Evolutionary conservation across 2,888 invertebrate species (phyloP), one percentile per base, ranked within the genome.

Genomic region (Coelogynopora nodosa): DNA sequence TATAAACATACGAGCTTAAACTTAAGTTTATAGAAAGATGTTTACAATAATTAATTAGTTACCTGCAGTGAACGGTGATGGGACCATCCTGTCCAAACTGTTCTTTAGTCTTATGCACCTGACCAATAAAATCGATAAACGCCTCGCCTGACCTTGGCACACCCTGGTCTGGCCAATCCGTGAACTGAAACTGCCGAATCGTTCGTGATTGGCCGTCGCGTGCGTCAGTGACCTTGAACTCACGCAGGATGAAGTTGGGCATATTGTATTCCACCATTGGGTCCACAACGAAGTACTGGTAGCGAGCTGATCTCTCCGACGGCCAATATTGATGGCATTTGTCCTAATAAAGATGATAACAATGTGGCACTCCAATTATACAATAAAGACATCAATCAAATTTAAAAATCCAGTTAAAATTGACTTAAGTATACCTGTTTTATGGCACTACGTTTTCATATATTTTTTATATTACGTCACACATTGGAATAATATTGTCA

Each of bases 261-360:
- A 99, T 98, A 92, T 98, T 98, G 93, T 99, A 99, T 92, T 99
- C 99, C 1, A 98, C 97, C 90, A 98, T 98, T 13, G 98, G 98
- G 92, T 99, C 99, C 28, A 99, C 98, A 81, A 98, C 98, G 92
- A 97, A 97, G 92, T 96, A 97, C 91, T 97, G 97, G 93, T 98
- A 98, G 88, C 98, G 94, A 67, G 97, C 96, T 30, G 97, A 97
- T 90, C 98, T 94, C 91, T 98, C 98, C 90, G 96, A 96, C 0
- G 99, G 99, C 99, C 99, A 99, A 92, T 99, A 99, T 92, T 98
- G 98, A 92, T 96, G 97, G 91, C 98, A 98, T 93, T 98, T 98
- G 92, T 99, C 99, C 96, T 97, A 49, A n/a, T n/a, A 80, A n/a
- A n/a, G n/a, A n/a, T n/a, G n/a, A n/a, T n/a, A n/a, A n/a, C n/a